These are phyloP conservation scores for Salvelinus alpinus DNA, from an alignment of 2,113 vertebrate species.

Conservation along the genomic window DNA sequence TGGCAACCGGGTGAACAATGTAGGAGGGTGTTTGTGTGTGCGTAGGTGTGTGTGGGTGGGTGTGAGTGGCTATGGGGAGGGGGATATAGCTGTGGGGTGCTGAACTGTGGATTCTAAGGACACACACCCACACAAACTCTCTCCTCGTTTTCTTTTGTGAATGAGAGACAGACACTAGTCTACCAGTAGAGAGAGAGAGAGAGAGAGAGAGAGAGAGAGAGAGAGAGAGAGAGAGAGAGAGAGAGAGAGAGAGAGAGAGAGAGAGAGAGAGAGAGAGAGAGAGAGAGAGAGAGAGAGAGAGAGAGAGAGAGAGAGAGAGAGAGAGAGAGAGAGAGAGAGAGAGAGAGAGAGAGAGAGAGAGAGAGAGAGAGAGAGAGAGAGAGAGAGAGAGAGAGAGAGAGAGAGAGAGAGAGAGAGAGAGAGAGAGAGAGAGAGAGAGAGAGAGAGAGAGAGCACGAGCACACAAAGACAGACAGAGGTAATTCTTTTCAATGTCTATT, in stretches of 20 bases:
- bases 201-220: slow-evolving; percentile 9
- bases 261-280: too few species aligned
- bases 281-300: too few species aligned
- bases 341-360: too few species aligned
- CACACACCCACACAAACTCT: background rate
- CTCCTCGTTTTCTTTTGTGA: background rate
- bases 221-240: slow-evolving; percentile 6
- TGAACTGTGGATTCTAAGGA: too few species aligned
- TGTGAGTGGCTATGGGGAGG: too few species aligned
- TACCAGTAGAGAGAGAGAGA: background rate
- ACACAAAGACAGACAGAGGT: slow-evolving; percentile 9
- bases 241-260: too few species aligned
- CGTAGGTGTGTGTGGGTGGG: slow-evolving; percentile 33
- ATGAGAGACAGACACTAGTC: background rate
- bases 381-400: too few species aligned
- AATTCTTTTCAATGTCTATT: slow-evolving; percentile 83
- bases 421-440: slow-evolving; percentile 10
- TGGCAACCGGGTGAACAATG: slow-evolving; percentile 87
- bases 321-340: too few species aligned
- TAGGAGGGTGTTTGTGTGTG: slow-evolving; percentile 67
- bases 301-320: too few species aligned
- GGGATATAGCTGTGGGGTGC: too few species aligned
- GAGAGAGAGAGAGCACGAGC: slow-evolving; percentile 19
- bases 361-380: too few species aligned
- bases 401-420: too few species aligned